Base-by-base conservation (phyloP, 2,888 invertebrate species). In the Pasiphila rectangulata region DNA sequence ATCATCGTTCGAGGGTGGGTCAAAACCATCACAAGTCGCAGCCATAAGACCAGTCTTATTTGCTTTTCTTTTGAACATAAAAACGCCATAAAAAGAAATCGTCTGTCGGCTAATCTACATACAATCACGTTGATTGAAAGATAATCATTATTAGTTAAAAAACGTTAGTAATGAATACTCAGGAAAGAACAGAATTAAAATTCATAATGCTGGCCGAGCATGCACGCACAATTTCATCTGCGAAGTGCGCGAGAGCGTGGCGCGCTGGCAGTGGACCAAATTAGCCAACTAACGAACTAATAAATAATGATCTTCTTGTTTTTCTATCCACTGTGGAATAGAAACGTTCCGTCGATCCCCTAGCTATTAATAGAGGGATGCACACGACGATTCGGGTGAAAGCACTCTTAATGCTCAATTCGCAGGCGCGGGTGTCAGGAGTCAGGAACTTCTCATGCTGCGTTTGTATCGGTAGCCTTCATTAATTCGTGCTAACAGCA, bases 291-390 rank as follows among this genome's bases (percentile, higher is more conserved):
- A 83, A 84, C 86, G 78, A 82, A 86, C 83, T 88, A 86, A 88
- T 88, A 88, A 88, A 88, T 88, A 83, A 88, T 86, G 78, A 81
- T 86, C 86, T 50, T 87, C 83, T 88, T 88, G 84, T 88, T 88
- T 87, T 88, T 88, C 87, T 85, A 85, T 84, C 81, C 79, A 71
- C 66, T 72, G 74, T 72, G 76, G 79, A 83, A 87, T 88, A 87
- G 87, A 86, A 83, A 79, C 79, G 84, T 82, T 76, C 69, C 75
- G 69, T 75, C 74, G 79, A 80, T 83, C 84, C 82, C 75, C 64
- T 61, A 51, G 60, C 81, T 84, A 85, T 85, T 82, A 77, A 79
- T 86, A 85, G 77, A 67, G 62, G 66, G 79, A 79, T 83, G 84
- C 86, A 83, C 79, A 75, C 85, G 81, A 73, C 74, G 82, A 69